Conservation (phyloP, 2,113 vertebrate species). For the Seriola quinqueradiata region DNA sequence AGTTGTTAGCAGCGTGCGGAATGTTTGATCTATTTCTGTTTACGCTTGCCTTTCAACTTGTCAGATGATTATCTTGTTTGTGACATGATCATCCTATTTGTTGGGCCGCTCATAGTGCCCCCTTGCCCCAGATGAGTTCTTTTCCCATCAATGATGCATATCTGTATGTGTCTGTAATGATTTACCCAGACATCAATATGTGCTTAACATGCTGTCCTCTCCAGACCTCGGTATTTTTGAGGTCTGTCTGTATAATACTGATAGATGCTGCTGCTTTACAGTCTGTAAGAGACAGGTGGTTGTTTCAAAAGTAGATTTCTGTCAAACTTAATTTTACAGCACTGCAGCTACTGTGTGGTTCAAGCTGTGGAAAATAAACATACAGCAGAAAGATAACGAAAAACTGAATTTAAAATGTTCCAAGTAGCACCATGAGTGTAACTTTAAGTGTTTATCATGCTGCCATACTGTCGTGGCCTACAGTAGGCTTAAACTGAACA, state of each 20-base stretch:
- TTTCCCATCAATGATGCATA: conserved; percentile 45
- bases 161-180: conserved; percentile 50
- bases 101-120: neutral
- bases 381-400: neutral
- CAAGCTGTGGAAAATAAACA: neutral
- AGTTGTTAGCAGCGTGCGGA: neutral
- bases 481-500: too few species aligned
- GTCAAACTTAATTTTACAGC: neutral
- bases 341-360: neutral
- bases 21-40: neutral
- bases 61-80: neutral
- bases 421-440: too few species aligned
- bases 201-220: conserved; percentile 36
- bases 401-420: neutral
- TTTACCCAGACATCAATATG: conserved; percentile 68
- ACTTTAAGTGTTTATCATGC: too few species aligned
- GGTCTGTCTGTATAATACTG: neutral
- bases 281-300: neutral
- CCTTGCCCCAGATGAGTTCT: neutral
- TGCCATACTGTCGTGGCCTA: too few species aligned
- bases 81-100: conserved; percentile 1
- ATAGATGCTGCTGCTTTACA: neutral
- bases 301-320: neutral
- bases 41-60: neutral
- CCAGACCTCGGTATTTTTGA: conserved; percentile 2